A percentile compares a stretch with the other conserved stretches of the same genome.
Evolutionary conservation across 2,797 vertebrate genomes (phyloP).

Genomic region (Fundulus diaphanus): DNA sequence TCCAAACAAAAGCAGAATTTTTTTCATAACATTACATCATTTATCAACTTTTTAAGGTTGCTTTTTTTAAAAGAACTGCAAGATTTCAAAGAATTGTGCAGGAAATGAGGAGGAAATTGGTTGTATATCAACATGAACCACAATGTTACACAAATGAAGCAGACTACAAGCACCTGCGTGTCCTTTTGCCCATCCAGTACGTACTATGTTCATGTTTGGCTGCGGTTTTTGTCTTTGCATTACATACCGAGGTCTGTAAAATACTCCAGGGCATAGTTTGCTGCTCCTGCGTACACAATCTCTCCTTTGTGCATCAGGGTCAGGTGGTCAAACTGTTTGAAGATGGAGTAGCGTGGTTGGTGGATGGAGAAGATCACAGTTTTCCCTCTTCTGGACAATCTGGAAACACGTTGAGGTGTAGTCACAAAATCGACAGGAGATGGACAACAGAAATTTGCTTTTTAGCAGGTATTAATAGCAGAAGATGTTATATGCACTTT

Average conservation of each 20-base stretch:
- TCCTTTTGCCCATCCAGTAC: no score
- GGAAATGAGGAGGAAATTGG: no score
- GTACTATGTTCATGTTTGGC: no score
- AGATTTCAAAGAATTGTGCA: background rate
- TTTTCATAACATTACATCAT: background rate
- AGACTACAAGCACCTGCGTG: no score
- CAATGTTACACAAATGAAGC: no score
- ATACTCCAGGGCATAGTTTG: conserved; percentile 68
- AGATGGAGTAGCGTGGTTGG: conserved; percentile 85
- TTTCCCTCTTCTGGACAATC: conserved; percentile 78
- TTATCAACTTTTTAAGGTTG: background rate
- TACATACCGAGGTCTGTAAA: conserved; percentile 76
- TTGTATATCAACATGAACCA: no score
- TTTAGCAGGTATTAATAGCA: background rate
- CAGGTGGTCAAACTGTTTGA: conserved; percentile 81
- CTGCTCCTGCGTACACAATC: conserved; percentile 75
- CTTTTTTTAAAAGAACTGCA: background rate
- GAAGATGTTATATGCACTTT: conserved; percentile 1
- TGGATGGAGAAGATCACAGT: conserved; percentile 87
- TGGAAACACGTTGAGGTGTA: conserved; percentile 42
- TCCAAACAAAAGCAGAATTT: conserved; percentile 8
- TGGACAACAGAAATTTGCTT: background rate
- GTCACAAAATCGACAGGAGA: background rate
- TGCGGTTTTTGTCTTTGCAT: background rate
- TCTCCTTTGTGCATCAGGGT: conserved; percentile 83